Conservation (phyloP, 2,888 invertebrate genomes). For the Meiosimyza platycephala region DNA sequence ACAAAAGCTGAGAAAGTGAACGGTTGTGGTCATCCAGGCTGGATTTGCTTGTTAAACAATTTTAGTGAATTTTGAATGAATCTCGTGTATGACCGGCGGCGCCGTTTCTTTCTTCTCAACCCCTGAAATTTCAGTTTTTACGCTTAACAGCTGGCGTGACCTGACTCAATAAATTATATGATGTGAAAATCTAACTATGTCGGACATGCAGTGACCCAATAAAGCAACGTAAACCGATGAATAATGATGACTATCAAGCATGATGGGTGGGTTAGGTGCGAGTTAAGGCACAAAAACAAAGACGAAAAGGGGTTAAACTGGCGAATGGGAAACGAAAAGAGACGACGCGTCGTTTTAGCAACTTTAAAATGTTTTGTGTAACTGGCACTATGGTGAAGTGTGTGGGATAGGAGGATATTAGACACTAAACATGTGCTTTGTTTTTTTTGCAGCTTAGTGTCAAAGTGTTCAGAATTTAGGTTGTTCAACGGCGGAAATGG, state of each 20-base stretch:
- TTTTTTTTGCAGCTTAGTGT: too few species aligned
- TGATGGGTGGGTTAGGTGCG: too few species aligned
- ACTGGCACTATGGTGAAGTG: neutral
- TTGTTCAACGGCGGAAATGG: too few species aligned
- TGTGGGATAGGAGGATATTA: neutral
- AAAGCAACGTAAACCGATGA: conserved; percentile 39
- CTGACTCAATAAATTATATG: conserved; percentile 30
- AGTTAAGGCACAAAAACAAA: too few species aligned
- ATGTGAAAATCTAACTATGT: conserved; percentile 16
- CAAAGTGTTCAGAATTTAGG: too few species aligned
- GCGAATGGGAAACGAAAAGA: conserved; percentile 14
- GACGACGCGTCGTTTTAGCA: neutral
- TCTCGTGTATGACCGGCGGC: neutral
- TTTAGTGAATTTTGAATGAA: too few species aligned
- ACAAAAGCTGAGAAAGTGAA: neutral
- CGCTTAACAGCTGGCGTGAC: conserved; percentile 28
- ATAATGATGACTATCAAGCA: too few species aligned
- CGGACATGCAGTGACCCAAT: conserved; percentile 39
- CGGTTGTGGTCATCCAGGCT: neutral
- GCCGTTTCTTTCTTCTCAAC: neutral
- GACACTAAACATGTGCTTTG: too few species aligned
- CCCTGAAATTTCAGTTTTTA: conserved; percentile 11
- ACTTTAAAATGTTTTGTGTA: neutral
- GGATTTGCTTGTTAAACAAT: neutral
- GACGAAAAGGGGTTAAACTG: conserved; percentile 43